Evolutionary conservation across 2,888 invertebrate genomes (phyloP), one percentile per base, ranked within the genome.

Genomic region (Teleogryllus oceanicus): DNA sequence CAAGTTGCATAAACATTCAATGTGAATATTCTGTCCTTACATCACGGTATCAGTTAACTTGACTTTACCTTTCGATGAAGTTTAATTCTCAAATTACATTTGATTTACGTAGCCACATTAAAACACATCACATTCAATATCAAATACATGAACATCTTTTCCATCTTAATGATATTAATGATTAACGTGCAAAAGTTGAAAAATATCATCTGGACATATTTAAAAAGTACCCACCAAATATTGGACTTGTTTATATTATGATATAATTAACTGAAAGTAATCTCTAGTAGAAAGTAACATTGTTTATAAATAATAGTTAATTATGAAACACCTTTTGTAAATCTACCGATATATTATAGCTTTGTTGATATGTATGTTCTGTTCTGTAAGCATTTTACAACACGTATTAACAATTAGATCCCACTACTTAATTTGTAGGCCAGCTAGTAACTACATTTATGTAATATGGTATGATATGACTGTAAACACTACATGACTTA

Each of bases 131-230:
- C 77, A 49, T 77, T 21, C 50, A 77, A 20, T 77, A 77, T 77
- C 50, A 49, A 49, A 75, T 21, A 49, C n/a, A 37, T 74, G 49
- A 74, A 75, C 16, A 74, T 78, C 49, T 77, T 18, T n/a, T 49
- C 16, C 20, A 74, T 37, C 74, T 20, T 49, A 78, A 20, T 49
- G 24, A 37, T 78, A 74, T 49, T 20, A 49, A 49, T 49, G 20
- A 12, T n/a, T 75, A 74, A 78, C 49, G 80, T 80, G 80, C 78
- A 80, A 80, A 80, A 80, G 78, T 80, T 80, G 78, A 80, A 80
- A 80, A 80, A 80, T 80, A 80, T 74, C 49, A 78, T 78, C 78
- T 50, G 62, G 62, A 62, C 62, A 62, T 62, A 11, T 62, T 62
- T 62, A 62, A 13, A 62, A 62, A 62, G 62, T 62, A 16, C 62